Percentiles rank a stretch among this genome's conserved stretches.
Conservation (phyloP, 30 jellyfish, hydroid and myxozoan genomes). For the Hydractinia symbiolongicarpus region DNA sequence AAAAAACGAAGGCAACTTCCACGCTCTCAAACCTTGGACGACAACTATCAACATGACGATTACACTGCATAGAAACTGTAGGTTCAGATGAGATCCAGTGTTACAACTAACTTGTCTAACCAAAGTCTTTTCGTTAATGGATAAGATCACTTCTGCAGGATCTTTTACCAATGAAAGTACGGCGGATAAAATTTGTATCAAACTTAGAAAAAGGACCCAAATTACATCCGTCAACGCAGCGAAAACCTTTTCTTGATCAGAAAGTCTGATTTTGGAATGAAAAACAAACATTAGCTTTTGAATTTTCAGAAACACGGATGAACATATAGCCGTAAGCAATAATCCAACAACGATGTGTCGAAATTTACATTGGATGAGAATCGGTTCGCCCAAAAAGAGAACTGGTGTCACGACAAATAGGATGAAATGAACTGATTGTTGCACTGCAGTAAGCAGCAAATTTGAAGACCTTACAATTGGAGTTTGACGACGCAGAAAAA, state of each 20-base stretch:
- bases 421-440: neutral
- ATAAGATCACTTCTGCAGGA: too few relatives aligned
- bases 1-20: too few relatives aligned
- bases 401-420: neutral
- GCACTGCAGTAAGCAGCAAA: neutral
- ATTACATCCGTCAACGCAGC: neutral
- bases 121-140: too few relatives aligned
- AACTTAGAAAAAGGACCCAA: too few relatives aligned
- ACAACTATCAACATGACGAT: too few relatives aligned
- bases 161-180: too few relatives aligned
- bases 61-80: too few relatives aligned
- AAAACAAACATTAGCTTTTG: conserved; percentile 5
- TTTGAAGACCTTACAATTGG: conserved; percentile 6
- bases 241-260: neutral
- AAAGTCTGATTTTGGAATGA: neutral
- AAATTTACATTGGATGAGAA: neutral
- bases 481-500: neutral
- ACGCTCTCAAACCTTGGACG: too few relatives aligned
- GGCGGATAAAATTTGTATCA: too few relatives aligned
- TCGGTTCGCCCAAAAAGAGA: neutral
- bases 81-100: too few relatives aligned
- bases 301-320: conserved; percentile 1
- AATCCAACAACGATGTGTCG: neutral
- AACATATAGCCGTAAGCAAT: neutral
- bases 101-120: too few relatives aligned